phyloP scores from a whole-genome alignment of 2,888 invertebrate species.

The Cosmia trapezina region DNA sequence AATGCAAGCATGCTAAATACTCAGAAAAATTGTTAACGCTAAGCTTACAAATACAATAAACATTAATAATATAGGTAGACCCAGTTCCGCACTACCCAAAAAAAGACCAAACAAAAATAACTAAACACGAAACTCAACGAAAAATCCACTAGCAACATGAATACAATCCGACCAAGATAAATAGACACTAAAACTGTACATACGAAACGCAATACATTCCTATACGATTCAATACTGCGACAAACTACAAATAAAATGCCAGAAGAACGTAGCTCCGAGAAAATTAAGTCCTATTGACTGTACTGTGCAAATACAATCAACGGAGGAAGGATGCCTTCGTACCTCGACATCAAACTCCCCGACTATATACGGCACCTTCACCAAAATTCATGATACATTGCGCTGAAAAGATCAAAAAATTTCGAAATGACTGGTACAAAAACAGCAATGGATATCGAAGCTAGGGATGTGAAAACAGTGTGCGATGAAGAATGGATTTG shows the following conservation, averaged over 20 bases:
- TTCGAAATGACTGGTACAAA: neutral
- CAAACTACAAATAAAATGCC: conserved; percentile 72
- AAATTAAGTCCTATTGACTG: conserved; percentile 82
- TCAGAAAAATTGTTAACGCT: neutral
- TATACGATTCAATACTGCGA: conserved; percentile 66
- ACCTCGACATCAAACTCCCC: conserved; percentile 36
- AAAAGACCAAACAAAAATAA: conserved; percentile 1
- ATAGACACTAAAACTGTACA: conserved; percentile 57
- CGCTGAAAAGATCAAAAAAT: neutral
- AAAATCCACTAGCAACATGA: conserved; percentile 43
- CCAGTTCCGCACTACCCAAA: neutral
- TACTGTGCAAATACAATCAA: conserved; percentile 79
- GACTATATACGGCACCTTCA: neutral
- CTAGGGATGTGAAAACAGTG: neutral
- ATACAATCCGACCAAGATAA: conserved; percentile 57
- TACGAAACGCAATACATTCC: conserved; percentile 56
- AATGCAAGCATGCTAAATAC: neutral
- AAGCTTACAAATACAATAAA: neutral
- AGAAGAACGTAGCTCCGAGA: conserved; percentile 71
- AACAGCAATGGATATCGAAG: conserved; percentile 42
- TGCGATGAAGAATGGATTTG: conserved; percentile 61
- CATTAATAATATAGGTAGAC: neutral
- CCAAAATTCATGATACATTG: conserved; percentile 29
- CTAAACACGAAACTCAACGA: conserved; percentile 12
- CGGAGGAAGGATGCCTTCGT: conserved; percentile 70